Conservation (phyloP, 2,113 vertebrate genomes). For the Athene cunicularia region DNA sequence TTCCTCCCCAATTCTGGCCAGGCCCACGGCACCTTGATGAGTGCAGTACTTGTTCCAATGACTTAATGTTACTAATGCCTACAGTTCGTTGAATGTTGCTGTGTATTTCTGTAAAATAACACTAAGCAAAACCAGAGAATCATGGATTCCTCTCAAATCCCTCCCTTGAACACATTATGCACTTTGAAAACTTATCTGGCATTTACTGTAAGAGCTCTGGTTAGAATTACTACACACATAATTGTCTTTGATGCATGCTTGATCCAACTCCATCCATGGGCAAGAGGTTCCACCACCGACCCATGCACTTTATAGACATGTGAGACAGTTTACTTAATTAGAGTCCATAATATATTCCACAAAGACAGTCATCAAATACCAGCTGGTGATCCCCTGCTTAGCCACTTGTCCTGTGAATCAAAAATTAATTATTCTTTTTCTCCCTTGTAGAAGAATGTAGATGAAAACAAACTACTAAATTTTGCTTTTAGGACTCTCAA, state of each 20-base stretch:
- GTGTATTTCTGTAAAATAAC: neutral
- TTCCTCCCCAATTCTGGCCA: neutral
- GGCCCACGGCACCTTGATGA: rapidly evolving
- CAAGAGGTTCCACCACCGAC: neutral
- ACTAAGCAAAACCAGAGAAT: neutral
- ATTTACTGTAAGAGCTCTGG: neutral
- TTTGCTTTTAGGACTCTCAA: conserved; percentile 44
- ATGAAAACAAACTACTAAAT: conserved; percentile 55
- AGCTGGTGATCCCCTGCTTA: conserved; percentile 11
- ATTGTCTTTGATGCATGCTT: neutral
- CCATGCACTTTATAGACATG: neutral
- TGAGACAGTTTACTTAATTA: neutral
- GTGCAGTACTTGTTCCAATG: neutral
- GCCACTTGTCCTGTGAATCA: conserved; percentile 15
- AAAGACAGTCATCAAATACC: conserved; percentile 3
- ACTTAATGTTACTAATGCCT: neutral
- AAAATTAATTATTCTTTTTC: conserved; percentile 34
- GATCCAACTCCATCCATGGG: neutral
- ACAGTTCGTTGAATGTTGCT: neutral
- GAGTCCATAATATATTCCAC: neutral
- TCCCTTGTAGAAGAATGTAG: neutral
- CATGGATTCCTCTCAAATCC: neutral
- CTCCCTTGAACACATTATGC: neutral
- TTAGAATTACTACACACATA: neutral
- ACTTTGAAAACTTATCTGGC: neutral